A percentile compares a stretch with the other conserved stretches of the same genome.
phyloP scores from a whole-genome alignment of 1,140 invertebrate genomes.

The Drosophila athabasca region DNA sequence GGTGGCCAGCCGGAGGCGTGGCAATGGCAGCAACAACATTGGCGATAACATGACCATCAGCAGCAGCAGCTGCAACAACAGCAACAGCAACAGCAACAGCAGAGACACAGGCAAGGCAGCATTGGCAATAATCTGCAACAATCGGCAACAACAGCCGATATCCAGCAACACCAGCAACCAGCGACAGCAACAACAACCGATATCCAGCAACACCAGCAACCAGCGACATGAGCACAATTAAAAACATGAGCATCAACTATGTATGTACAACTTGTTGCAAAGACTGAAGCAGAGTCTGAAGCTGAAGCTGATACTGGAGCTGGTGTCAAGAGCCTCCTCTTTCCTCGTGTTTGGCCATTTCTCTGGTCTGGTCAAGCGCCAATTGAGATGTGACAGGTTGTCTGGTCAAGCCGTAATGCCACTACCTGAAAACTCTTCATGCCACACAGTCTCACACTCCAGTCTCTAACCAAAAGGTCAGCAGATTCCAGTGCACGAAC shows the following conservation, averaged over 20 bases:
- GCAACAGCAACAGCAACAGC: not conserved
- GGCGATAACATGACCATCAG: constrained; percentile 36
- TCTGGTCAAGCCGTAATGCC: constrained; percentile 27
- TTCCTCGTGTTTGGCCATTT: not conserved
- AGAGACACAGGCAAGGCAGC: not conserved
- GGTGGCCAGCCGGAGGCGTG: constrained; percentile 33
- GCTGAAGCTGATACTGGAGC: not conserved
- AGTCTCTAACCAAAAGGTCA: constrained; percentile 26
- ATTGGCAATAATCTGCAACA: constrained; percentile 3
- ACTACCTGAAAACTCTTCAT: constrained; percentile 12
- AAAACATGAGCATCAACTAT: constrained; percentile 10
- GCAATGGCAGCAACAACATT: constrained; percentile 35
- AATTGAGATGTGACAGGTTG: constrained; percentile 57
- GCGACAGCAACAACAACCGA: constrained; percentile 6
- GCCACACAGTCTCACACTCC: not conserved
- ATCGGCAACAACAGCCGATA: constrained; percentile 1
- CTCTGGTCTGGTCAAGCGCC: constrained; percentile 34
- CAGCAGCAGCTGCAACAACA: constrained; percentile 6
- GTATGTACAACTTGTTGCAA: constrained; percentile 8
- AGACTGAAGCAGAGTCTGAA: not conserved
- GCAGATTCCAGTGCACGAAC: constrained; percentile 29
- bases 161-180: constrained; percentile 17
- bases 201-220: not conserved
- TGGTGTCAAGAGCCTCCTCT: constrained; percentile 27
- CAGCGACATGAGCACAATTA: constrained; percentile 6